Conservation (phyloP, 2,113 vertebrate genomes). For the Callipepla californica region DNA sequence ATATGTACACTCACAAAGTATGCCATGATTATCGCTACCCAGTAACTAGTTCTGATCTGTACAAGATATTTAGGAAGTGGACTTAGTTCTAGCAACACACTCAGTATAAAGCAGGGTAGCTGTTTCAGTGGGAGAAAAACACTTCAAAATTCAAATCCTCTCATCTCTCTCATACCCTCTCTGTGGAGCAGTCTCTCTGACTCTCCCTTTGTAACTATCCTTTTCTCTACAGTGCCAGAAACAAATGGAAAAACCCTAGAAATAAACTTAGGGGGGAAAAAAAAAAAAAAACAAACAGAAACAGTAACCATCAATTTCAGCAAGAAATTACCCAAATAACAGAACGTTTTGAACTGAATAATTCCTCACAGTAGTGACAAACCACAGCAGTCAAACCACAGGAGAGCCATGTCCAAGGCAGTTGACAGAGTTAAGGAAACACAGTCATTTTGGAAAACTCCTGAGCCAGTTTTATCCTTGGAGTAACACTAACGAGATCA, state of each 20-base stretch:
- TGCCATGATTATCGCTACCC: not conserved
- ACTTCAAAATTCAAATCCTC: not conserved
- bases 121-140: not conserved
- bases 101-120: not conserved
- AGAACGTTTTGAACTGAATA: conserved; percentile 60
- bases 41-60: not conserved
- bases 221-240: conserved; percentile 42
- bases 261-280: conserved; percentile 50
- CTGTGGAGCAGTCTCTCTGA: not conserved
- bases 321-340: conserved; percentile 68
- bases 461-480: not conserved
- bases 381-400: conserved; percentile 71
- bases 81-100: not conserved
- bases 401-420: conserved; percentile 51
- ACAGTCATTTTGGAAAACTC: conserved; percentile 33
- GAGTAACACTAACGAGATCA: not conserved
- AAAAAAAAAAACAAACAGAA: conserved; percentile 32
- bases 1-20: not conserved
- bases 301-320: conserved; percentile 60
- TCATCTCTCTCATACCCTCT: not conserved
- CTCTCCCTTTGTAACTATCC: not conserved
- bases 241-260: conserved; percentile 55
- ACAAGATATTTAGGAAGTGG: not conserved
- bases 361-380: conserved; percentile 69
- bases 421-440: conserved; percentile 48